Evolutionary conservation across 1,140 invertebrate species (phyloP).

Genomic region (Meloidogyne hapla): DNA sequence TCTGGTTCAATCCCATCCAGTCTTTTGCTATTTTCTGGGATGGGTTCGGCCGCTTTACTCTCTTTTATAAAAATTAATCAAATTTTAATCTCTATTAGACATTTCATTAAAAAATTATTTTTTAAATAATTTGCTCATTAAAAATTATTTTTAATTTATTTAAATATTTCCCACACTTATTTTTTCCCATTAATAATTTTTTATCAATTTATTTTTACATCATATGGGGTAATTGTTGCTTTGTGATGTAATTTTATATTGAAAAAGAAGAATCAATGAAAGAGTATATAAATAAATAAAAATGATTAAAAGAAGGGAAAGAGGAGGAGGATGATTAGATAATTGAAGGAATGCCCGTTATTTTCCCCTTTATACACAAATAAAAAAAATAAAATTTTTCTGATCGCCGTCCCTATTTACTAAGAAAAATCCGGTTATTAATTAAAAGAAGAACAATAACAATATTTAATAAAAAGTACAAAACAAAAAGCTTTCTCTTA

Average conservation of each 20-base stretch:
- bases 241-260: background rate
- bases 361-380: no score
- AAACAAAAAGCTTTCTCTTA: background rate
- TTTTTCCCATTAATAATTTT: background rate
- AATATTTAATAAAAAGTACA: no score
- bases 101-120: no score
- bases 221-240: slow-evolving; percentile 2
- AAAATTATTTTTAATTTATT: no score
- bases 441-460: background rate
- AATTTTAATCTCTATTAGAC: no score
- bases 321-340: background rate
- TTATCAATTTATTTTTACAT: background rate
- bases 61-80: no score
- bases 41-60: no score
- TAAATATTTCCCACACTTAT: background rate
- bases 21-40: no score
- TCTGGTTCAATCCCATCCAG: no score
- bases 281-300: background rate
- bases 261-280: background rate
- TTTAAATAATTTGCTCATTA: no score
- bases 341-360: background rate
- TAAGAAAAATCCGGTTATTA: background rate
- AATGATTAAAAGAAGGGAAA: no score
- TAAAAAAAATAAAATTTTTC: background rate
- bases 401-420: background rate